Conservation (phyloP, 2,797 vertebrate species). For the Hoplostethus atlanticus region DNA sequence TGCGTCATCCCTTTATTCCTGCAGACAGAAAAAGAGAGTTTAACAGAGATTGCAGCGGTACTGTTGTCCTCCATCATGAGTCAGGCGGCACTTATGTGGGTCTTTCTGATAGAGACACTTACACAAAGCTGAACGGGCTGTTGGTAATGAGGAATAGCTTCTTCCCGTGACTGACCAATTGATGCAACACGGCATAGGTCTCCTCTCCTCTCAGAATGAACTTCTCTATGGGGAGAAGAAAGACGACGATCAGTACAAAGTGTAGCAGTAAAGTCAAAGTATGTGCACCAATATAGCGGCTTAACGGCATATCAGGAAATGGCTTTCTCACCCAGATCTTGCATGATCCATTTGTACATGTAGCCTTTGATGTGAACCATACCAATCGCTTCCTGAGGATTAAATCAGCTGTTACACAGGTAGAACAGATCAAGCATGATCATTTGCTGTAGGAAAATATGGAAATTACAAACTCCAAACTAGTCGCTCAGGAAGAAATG, state of each 20-base stretch:
- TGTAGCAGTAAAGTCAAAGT: not conserved
- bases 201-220: conserved; percentile 88
- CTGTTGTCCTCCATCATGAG: not conserved
- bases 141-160: conserved; percentile 92
- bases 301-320: not conserved
- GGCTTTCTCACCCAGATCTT: conserved; percentile 82
- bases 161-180: conserved; percentile 82
- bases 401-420: not conserved
- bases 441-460: not conserved
- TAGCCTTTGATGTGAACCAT: conserved; percentile 91
- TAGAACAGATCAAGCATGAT: not conserved
- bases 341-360: conserved; percentile 92
- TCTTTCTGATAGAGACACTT: conserved; percentile 57
- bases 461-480: not conserved
- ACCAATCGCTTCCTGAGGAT: conserved; percentile 86
- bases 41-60: not conserved
- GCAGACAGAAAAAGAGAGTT: not conserved
- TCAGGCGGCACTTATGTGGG: conserved; percentile 11
- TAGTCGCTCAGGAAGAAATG: too few relatives aligned
- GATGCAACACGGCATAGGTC: conserved; percentile 87
- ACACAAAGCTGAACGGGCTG: conserved; percentile 93
- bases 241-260: not conserved
- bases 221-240: conserved; percentile 77
- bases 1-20: conserved; percentile 91
- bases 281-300: not conserved